Base-by-base conservation (phyloP, 2,888 invertebrate species). In the Microdon myrmicae region DNA sequence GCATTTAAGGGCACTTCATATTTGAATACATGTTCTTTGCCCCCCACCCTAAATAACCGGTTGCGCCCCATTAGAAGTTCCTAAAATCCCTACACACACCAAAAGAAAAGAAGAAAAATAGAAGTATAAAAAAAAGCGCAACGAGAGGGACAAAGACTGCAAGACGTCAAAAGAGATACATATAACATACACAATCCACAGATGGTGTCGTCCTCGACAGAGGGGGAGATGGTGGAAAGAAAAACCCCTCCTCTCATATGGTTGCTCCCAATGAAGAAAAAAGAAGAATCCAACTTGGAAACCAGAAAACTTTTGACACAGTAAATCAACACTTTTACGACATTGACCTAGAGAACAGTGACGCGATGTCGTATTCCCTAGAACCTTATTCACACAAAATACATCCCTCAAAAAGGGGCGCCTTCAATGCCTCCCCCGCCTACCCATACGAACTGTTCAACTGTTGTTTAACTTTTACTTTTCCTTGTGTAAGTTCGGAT, bases 291-390 rank as follows among this genome's bases (percentile, higher is more conserved):
- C 53, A 58, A 31, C 22, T 6, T 31, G 16, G 58, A 60, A 56
- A 68, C 44, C 67, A 60, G 68, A 69, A 67, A 59, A 69, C 61
- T 70, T 70, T 70, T 70, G 70, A 69, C 70, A 70, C 69, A 70
- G 70, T 70, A 69, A 70, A 70, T 70, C 70, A 70, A 70, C 69
- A 70, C 70, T 70, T 70, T 69, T 69, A 70, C 70, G 70, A 70
- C 70, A 70, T 70, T 70, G 70, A 70, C 70, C 70, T 70, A 70
- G 67, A 70, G 70, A 70, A 66, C 59, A 56, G 20, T 55, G 55
- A 38, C 53, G 53, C 43, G 60, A 55, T 48, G 60, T 60, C 37
- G 51, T 58, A 41, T 32, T 45, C 51, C 51, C 45, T 38, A 47
- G 31, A 31, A 8, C 5, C 6, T 22, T 22, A 22, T 5, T 22